These are phyloP conservation scores for Ectobius pallidus DNA, from an alignment of 2,888 invertebrate genomes.

Conservation along the genomic window DNA sequence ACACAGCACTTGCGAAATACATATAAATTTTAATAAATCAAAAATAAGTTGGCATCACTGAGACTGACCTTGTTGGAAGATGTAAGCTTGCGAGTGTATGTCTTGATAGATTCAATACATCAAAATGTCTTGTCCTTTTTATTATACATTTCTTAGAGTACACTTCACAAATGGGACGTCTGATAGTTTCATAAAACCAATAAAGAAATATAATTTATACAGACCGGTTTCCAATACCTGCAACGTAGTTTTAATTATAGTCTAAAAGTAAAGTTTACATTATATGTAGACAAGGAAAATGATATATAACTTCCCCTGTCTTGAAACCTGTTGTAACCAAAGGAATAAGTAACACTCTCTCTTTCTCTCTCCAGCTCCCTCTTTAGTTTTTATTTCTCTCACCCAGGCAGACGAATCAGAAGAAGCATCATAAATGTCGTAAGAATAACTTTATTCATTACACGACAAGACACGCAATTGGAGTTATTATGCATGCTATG, in stretches of 20 bases:
- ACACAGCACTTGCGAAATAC: no score
- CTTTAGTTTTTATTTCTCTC: no score
- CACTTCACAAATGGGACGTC: constrained; percentile 5
- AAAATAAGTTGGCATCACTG: neutral
- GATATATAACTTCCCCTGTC: constrained; percentile 15
- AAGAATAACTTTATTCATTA: no score
- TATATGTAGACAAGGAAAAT: constrained; percentile 22
- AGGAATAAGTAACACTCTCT: no score
- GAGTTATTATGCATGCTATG: no score
- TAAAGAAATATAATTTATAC: constrained; percentile 21
- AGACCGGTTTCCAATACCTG: constrained; percentile 22
- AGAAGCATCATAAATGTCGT: no score
- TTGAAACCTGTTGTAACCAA: neutral
- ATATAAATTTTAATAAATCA: no score
- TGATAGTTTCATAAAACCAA: constrained; percentile 5
- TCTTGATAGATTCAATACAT: neutral
- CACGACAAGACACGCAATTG: no score
- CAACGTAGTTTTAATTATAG: constrained; percentile 26
- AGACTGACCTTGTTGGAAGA: neutral
- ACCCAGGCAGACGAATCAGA: no score
- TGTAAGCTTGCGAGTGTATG: neutral
- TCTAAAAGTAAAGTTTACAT: constrained; percentile 21
- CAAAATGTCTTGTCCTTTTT: neutral
- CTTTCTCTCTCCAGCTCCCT: no score
- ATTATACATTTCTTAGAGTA: no score